A percentile compares a stretch with the other conserved stretches of the same genome.
phyloP scores from a whole-genome alignment of 2,113 vertebrate species.

The Pedionomus torquatus region DNA sequence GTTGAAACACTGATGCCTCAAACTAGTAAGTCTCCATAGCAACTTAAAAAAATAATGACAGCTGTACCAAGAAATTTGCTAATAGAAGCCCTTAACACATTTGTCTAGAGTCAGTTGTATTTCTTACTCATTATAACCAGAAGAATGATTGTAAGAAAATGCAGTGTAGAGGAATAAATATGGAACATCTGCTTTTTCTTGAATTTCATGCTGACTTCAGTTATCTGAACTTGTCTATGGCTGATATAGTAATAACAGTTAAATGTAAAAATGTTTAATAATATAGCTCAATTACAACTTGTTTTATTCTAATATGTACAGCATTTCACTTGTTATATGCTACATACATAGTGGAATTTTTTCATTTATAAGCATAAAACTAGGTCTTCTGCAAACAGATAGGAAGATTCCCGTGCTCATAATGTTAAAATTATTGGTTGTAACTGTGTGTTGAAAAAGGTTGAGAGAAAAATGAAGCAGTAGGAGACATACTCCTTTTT shows the following conservation, averaged over 20 bases:
- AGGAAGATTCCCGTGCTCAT: background rate
- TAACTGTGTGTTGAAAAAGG: background rate
- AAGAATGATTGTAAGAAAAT: background rate
- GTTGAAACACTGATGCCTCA: background rate
- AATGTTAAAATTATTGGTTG: background rate
- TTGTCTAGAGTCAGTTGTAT: slow-evolving; percentile 24
- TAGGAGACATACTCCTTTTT: background rate
- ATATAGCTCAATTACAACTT: background rate
- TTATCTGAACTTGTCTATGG: background rate
- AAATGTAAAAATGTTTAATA: background rate
- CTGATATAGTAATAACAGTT: background rate
- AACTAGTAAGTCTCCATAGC: slow-evolving; percentile 42
- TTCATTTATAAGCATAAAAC: background rate
- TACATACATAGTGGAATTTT: background rate
- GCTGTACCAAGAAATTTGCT: slow-evolving; percentile 51
- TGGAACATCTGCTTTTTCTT: background rate
- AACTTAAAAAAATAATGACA: slow-evolving; percentile 66
- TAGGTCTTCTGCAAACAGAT: background rate
- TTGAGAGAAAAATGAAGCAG: background rate
- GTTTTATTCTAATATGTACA: background rate
- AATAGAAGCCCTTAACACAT: slow-evolving; percentile 51
- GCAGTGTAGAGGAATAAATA: background rate
- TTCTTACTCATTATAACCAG: slow-evolving; percentile 24
- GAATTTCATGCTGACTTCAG: background rate
- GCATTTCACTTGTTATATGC: background rate